phyloP scores from a whole-genome alignment of 2,888 invertebrate genomes.

The Psylliodes chrysocephalus region DNA sequence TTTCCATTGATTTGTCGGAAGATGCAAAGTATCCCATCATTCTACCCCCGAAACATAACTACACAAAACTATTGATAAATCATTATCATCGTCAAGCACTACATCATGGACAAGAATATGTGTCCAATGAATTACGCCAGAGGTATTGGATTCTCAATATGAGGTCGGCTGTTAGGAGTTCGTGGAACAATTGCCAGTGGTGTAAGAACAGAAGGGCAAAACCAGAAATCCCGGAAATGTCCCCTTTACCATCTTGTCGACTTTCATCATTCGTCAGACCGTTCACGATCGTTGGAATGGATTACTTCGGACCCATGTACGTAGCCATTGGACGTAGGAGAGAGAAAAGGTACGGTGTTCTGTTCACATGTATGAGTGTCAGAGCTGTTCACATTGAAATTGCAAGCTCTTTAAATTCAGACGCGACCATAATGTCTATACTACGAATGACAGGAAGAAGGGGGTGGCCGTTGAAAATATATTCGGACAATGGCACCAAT shows the following conservation, averaged over 20 bases:
- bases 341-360: constrained; percentile 28
- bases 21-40: not conserved
- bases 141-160: constrained; percentile 1
- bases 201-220: constrained; percentile 10
- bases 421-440: constrained; percentile 22
- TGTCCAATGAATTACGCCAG: not conserved
- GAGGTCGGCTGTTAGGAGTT: not conserved
- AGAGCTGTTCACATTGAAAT: constrained; percentile 18
- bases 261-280: constrained; percentile 12
- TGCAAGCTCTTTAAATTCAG: too few species aligned
- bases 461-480: constrained; percentile 6
- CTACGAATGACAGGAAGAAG: constrained; percentile 14
- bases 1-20: too few species aligned
- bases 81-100: constrained; percentile 1
- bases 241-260: not conserved
- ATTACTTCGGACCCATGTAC: constrained; percentile 27
- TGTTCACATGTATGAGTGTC: constrained; percentile 26
- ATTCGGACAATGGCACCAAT: constrained; percentile 21
- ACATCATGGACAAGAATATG: not conserved
- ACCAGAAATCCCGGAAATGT: not conserved
- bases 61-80: constrained; percentile 4
- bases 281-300: constrained; percentile 20
- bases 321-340: constrained; percentile 24
- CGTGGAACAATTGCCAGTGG: constrained; percentile 4
- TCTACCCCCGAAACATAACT: constrained; percentile 8